Evolutionary conservation across 92 coral and sea anemone species (phyloP).

Genomic region (Porites divaricata): DNA sequence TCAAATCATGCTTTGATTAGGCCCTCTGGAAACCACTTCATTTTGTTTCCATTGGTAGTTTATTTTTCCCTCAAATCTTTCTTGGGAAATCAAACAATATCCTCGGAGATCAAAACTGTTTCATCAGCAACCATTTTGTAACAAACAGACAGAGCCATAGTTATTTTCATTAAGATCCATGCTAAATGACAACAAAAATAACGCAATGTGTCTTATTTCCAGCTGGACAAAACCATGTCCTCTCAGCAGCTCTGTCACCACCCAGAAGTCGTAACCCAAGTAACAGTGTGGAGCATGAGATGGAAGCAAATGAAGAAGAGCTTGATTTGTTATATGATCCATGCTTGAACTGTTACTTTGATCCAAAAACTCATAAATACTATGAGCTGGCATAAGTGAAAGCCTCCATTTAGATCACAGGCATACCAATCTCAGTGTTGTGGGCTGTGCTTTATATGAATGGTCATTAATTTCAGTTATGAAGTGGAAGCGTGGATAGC

Average conservation of each 20-base stretch:
- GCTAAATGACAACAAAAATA: neutral
- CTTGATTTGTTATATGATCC: constrained; percentile 95
- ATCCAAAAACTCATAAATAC: constrained; percentile 90
- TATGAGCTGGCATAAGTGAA: constrained; percentile 84
- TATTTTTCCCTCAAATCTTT: no score
- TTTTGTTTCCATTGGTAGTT: no score
- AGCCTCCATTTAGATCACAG: neutral
- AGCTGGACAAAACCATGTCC: constrained; percentile 29
- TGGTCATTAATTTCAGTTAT: no score
- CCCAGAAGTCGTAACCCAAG: constrained; percentile 80
- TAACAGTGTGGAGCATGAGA: constrained; percentile 48
- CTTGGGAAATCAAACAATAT: no score
- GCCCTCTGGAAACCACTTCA: no score
- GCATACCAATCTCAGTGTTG: neutral
- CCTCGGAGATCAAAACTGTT: no score
- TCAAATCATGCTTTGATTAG: no score
- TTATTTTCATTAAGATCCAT: neutral
- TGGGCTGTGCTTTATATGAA: no score
- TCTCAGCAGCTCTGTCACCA: constrained; percentile 63
- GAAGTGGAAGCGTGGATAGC: no score
- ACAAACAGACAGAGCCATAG: no score
- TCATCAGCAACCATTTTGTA: no score
- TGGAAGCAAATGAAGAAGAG: constrained; percentile 63
- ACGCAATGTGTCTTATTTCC: neutral
- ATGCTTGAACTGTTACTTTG: constrained; percentile 93